Base-by-base conservation (phyloP, 2,888 invertebrate species). In the Scotopteryx bipunctaria region DNA sequence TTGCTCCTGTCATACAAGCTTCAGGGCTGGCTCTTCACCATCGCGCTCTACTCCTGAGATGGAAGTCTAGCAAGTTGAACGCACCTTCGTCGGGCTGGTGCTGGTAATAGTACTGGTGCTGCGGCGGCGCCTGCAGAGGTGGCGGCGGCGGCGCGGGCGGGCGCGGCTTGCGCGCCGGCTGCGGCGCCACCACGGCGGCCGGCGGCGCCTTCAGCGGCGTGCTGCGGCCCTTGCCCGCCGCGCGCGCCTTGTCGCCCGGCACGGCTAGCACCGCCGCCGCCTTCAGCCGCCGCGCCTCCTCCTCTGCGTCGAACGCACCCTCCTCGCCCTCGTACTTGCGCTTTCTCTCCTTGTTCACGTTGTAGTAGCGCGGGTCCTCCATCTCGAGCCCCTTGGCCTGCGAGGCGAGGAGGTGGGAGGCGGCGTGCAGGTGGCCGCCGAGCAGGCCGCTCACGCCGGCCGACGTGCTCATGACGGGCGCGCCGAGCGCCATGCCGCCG, bases 311-410 rank as follows among this genome's bases (percentile, higher is more conserved):
- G 67, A 93, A 93, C 8, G 92, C 92, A 61, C 92, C 94, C 55
- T 94, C 94, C 14, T 92, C 91, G 70, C 92, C 93, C 63, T 94
- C 94, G 63, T 94, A 94, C 68, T 93, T 92, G 66, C 93, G 91
- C 78, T 94, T 94, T 51, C 94, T 83, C 68, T 94, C 94, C 73
- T 95, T 95, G 47, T 94, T 94, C 64, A 94, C 78, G 35, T 94
- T 94, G 78, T 94, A 95, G 74, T 94, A 95, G 44, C 94, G 89
- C 8, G 94, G 93, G 81, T 95, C 95, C 61, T 95, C 93, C 71
- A 93, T 85, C 45, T 93, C 92, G 23, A 91, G 90, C 45, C 80
- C 80, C 63, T 91, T 88, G 53, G 86, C 64, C 57, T 79, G 84
- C 55, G 71, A 76, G 66, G 64, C 75, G 63, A 80, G 82, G 69